A percentile compares a stretch with the other conserved stretches of the same genome.
Evolutionary conservation across 2,797 vertebrate genomes (phyloP).

Genomic region (Hypotaenidia philippensis): DNA sequence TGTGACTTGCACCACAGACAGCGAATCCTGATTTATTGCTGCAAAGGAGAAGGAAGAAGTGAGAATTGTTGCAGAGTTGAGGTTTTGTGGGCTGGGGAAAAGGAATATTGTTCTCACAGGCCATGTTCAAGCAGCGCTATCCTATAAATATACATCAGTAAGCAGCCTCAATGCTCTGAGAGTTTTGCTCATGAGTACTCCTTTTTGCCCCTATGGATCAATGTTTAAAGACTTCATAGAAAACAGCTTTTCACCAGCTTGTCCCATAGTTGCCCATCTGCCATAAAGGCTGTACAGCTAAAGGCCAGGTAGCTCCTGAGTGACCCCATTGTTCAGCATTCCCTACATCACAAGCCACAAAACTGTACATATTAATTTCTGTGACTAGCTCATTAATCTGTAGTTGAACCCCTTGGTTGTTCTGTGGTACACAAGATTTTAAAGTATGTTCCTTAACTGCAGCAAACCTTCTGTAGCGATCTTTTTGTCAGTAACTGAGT

Average conservation of each 20-base stretch:
- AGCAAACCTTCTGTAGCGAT: background rate
- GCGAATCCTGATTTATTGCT: conserved; percentile 36
- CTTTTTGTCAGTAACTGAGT: background rate
- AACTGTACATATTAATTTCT: background rate
- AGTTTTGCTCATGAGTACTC: background rate
- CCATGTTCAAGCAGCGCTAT: background rate
- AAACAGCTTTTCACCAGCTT: background rate
- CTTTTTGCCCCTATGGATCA: background rate
- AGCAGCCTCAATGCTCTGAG: background rate
- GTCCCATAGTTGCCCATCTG: background rate
- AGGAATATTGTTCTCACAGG: background rate
- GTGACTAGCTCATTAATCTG: background rate
- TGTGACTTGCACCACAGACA: conserved; percentile 30
- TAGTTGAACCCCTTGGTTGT: background rate
- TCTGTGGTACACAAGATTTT: background rate
- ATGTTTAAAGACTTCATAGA: background rate
- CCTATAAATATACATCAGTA: background rate
- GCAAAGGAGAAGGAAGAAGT: background rate
- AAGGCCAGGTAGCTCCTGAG: background rate
- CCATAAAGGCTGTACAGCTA: background rate
- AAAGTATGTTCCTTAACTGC: background rate
- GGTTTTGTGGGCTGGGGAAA: background rate
- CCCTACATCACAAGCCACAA: background rate
- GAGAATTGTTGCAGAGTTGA: background rate
- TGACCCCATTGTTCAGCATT: background rate